Base-by-base conservation (phyloP, 1,140 invertebrate genomes). In the Ericerus pela region DNA sequence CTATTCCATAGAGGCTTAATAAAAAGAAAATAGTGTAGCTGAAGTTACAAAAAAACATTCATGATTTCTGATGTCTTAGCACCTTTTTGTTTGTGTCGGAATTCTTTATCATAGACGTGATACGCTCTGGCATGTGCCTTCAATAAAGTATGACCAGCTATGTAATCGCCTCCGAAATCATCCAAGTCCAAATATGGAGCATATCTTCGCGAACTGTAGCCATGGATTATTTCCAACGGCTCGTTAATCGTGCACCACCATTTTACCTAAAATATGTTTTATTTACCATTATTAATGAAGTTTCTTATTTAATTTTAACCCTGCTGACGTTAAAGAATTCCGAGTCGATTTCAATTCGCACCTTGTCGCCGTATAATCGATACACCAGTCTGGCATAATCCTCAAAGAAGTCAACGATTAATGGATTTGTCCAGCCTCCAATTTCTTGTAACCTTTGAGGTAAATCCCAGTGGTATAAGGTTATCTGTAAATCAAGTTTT, bases 191-290 rank as follows among this genome's bases (percentile, higher is more conserved):
- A 56, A 18, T 58, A 61, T 11, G 71, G 67, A 20, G 64, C 66
- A 16, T 65, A 67, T 2, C 36, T 36, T 12, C 61, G 59, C 3
- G 63, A 62, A 8, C 76, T 76, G 63, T 84, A 84, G 11, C 79
- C 78, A 51, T 76, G 66, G 58, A 79, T 81, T 3, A 78, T 73
- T 57, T 79, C 76, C 70, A 76, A 76, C 3, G 81, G 80, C 65
- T 85, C 81, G 65, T 85, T 85, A 58, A 86, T 76, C 0, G 83
- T 85, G 1, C 78, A 75, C 79, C 82, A 86, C 55, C 65, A 63
- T 65, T 76, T 76, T 3, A 73, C 67, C 68, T 71, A 24, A 51
- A 38, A 51, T 24, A 33, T 12, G 31, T 16, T 22, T 24, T 51
- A 47, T 51, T 29, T 12, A 22, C 16, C 16, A 51, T 24, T 24